These are phyloP conservation scores for Bos javanicus DNA, from an alignment of 2,113 vertebrate genomes.

Conservation along the genomic window DNA sequence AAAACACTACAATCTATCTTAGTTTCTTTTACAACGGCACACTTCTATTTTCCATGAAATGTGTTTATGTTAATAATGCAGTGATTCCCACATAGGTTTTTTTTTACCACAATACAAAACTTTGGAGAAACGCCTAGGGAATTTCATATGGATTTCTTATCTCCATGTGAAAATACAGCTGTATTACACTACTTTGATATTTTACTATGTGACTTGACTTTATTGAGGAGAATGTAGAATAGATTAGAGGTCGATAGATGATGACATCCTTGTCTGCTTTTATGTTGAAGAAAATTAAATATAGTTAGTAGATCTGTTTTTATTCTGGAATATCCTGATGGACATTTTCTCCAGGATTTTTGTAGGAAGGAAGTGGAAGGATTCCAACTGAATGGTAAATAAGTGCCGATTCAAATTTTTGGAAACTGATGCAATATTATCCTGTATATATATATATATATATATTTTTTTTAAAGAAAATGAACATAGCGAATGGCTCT, in stretches of 20 bases:
- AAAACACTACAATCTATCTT: conserved; percentile 2
- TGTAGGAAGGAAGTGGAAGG: background rate
- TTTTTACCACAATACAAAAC: background rate
- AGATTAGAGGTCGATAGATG: background rate
- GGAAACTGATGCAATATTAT: conserved; percentile 2
- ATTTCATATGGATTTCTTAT: background rate
- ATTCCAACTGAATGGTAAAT: background rate
- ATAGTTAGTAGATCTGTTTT: background rate
- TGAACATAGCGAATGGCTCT: background rate
- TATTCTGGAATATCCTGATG: background rate
- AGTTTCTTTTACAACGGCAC: background rate
- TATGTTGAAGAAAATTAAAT: conserved; percentile 18
- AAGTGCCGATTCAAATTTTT: background rate
- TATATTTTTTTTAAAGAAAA: background rate
- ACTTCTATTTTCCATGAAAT: conserved; percentile 8
- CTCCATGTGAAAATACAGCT: conserved; percentile 14
- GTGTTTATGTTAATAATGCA: background rate
- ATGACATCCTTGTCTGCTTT: background rate
- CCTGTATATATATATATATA: background rate
- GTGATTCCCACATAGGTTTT: background rate
- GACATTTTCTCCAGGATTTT: conserved; percentile 21
- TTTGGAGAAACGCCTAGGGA: background rate
- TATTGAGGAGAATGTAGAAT: background rate
- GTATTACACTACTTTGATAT: background rate
- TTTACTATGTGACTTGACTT: conserved; percentile 1